phyloP scores from a whole-genome alignment of 2,888 invertebrate species.

The Callimorpha dominula region DNA sequence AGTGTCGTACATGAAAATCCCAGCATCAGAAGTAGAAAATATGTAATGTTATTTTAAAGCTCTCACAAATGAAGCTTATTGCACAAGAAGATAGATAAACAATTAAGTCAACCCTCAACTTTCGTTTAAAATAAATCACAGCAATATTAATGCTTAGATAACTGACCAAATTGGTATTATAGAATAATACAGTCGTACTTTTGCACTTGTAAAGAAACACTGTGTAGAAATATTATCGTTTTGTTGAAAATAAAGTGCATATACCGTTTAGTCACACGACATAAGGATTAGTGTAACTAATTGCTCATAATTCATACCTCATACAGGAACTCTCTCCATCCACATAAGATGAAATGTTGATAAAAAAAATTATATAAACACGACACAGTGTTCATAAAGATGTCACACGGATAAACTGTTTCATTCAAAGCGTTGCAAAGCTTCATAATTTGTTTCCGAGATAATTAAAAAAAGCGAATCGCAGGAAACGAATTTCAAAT shows the following conservation, averaged over 20 bases:
- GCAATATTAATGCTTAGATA: not conserved
- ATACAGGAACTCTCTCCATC: constrained; percentile 21
- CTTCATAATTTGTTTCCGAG: not conserved
- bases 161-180: not conserved
- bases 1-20: not conserved
- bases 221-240: constrained; percentile 5
- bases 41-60: not conserved
- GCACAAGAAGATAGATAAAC: not conserved
- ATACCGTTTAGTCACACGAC: constrained; percentile 40
- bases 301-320: constrained; percentile 13
- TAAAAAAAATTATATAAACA: constrained; percentile 32
- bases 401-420: not conserved
- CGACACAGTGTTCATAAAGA: constrained; percentile 13
- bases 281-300: constrained; percentile 17
- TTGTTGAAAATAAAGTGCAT: constrained; percentile 16
- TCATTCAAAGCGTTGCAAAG: not conserved
- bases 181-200: not conserved
- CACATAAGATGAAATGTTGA: constrained; percentile 31
- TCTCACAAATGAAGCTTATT: not conserved
- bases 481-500: not conserved
- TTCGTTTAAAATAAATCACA: not conserved
- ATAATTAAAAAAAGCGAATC: not conserved
- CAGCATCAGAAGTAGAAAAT: not conserved
- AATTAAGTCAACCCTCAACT: too few species aligned
- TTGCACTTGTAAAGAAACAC: too few species aligned